A percentile compares a stretch with the other conserved stretches of the same genome.
phyloP scores from a whole-genome alignment of 2,888 invertebrate species.

The Heteropelma amictum region DNA sequence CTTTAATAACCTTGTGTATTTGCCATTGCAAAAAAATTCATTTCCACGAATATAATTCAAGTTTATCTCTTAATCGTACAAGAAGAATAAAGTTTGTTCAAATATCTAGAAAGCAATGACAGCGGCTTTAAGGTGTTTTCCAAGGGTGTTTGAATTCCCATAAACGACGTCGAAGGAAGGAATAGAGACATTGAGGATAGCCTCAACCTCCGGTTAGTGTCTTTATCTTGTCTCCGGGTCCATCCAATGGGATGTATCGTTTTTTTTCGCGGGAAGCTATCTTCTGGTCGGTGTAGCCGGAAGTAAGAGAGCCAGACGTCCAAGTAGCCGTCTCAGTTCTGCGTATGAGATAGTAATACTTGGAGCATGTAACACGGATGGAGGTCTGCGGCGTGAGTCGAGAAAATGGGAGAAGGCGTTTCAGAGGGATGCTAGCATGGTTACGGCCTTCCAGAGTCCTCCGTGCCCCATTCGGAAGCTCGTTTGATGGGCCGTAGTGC shows the following conservation, averaged over 20 bases:
- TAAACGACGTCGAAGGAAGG: conserved; percentile 66
- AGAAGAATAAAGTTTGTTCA: conserved; percentile 10
- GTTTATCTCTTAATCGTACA: background rate
- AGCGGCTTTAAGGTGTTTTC: conserved; percentile 51
- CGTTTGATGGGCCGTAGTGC: conserved; percentile 75
- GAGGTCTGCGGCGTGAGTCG: background rate
- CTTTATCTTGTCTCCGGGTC: conserved; percentile 28
- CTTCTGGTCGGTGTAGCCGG: conserved; percentile 37
- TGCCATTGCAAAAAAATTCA: background rate
- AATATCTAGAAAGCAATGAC: conserved; percentile 19
- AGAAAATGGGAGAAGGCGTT: background rate
- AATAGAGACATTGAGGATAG: conserved; percentile 58
- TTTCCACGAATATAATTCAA: background rate
- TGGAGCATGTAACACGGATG: background rate
- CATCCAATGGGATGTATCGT: conserved; percentile 3
- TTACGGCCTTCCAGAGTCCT: conserved; percentile 70
- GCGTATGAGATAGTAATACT: background rate
- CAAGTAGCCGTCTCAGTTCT: background rate
- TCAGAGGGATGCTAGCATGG: conserved; percentile 55
- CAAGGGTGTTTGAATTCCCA: conserved; percentile 65
- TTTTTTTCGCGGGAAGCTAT: conserved; percentile 12
- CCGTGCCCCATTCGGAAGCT: conserved; percentile 74
- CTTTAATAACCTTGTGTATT: background rate
- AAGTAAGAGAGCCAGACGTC: conserved; percentile 29
- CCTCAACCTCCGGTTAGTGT: conserved; percentile 30